Percentiles rank a stretch among this genome's conserved stretches.
These are phyloP conservation scores for Paratilapia polleni DNA, from an alignment of 2,113 vertebrate genomes.

Conservation along the genomic window DNA sequence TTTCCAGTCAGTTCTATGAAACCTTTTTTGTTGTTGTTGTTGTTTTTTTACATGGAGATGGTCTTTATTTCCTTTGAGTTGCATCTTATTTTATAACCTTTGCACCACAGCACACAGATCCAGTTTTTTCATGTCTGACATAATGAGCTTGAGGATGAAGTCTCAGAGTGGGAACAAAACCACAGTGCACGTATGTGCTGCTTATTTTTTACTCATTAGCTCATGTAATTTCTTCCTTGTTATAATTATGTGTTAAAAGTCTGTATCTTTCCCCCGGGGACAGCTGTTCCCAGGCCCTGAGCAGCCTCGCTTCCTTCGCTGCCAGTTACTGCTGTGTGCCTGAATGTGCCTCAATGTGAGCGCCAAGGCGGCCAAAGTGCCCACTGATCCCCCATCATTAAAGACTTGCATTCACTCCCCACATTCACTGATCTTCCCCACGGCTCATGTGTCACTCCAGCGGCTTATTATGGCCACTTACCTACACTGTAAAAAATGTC, in stretches of 20 bases:
- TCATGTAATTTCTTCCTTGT: background rate
- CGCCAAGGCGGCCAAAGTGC: constrained; percentile 42
- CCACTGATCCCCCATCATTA: constrained; percentile 35
- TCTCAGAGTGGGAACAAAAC: background rate
- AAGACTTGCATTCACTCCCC: constrained; percentile 50
- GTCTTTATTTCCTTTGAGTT: too few relatives aligned
- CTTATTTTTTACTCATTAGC: background rate
- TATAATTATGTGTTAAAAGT: background rate
- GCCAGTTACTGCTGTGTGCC: constrained; percentile 27
- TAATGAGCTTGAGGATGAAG: background rate
- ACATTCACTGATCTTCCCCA: constrained; percentile 39
- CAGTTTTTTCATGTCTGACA: too few relatives aligned
- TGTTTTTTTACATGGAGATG: too few relatives aligned
- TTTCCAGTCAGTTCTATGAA: too few relatives aligned
- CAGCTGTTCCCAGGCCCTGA: constrained; percentile 35
- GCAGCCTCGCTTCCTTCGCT: constrained; percentile 23
- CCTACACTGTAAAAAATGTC: constrained; percentile 48
- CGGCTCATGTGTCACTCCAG: constrained; percentile 57
- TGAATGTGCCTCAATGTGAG: constrained; percentile 13
- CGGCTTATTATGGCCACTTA: constrained; percentile 51
- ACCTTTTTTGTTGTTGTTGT: too few relatives aligned
- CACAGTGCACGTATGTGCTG: background rate
- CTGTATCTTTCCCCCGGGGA: background rate
- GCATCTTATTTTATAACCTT: background rate
- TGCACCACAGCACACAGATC: too few relatives aligned